Percentiles rank a stretch among this genome's conserved stretches.
These are phyloP conservation scores for Onthophagus taurus DNA, from an alignment of 1,140 invertebrate genomes.

Conservation along the genomic window DNA sequence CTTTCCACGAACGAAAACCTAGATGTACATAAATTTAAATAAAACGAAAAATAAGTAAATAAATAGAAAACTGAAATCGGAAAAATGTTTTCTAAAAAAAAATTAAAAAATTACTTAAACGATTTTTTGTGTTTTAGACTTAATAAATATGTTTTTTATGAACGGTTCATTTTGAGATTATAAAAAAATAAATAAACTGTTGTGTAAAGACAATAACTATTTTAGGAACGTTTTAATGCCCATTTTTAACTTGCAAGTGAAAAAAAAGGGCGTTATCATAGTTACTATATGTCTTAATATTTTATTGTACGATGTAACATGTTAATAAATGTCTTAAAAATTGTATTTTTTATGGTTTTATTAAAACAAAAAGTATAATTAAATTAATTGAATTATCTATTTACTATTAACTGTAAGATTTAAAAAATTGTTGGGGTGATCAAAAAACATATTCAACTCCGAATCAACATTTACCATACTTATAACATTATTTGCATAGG, in stretches of 20 bases:
- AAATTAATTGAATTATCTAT: too few species aligned
- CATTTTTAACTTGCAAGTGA: too few species aligned
- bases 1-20: neutral
- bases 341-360: too few species aligned
- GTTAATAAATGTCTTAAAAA: neutral
- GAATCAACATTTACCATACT: too few species aligned
- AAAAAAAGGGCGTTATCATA: neutral
- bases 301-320: slow-evolving; percentile 4
- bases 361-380: too few species aligned
- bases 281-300: slow-evolving; percentile 8
- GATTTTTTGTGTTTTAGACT: neutral
- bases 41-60: slow-evolving; percentile 2
- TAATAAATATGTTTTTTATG: slow-evolving; percentile 2
- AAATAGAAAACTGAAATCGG: neutral
- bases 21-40: neutral
- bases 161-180: slow-evolving; percentile 5
- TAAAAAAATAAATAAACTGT: slow-evolving; percentile 24
- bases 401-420: neutral
- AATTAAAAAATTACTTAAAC: neutral
- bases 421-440: too few species aligned
- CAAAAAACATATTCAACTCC: too few species aligned
- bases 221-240: too few species aligned
- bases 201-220: slow-evolving; percentile 38
- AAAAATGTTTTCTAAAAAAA: neutral
- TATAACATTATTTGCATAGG: too few species aligned